phyloP scores from a whole-genome alignment of 2,113 vertebrate genomes.

The Lipotes vexillifer region DNA sequence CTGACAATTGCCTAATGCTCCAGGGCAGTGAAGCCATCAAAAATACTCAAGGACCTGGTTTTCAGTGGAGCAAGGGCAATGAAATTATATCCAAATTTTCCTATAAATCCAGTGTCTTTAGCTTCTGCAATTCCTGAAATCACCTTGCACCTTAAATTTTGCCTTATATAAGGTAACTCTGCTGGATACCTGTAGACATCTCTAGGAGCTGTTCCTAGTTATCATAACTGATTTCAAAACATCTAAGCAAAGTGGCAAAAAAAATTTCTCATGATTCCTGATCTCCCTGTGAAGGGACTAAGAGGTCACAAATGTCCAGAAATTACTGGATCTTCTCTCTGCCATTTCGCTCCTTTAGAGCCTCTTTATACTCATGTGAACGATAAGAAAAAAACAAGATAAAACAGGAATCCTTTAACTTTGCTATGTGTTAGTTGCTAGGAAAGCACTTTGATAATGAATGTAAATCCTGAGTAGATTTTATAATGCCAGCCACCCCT shows the following conservation, averaged over 20 bases:
- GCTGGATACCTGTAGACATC: background rate
- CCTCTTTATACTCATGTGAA: background rate
- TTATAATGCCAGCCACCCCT: background rate
- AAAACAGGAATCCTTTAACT: background rate
- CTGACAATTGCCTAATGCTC: background rate
- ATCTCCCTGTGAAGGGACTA: background rate
- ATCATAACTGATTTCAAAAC: background rate
- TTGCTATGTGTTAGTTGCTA: background rate
- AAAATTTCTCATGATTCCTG: background rate
- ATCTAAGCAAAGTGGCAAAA: background rate
- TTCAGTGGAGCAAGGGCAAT: background rate
- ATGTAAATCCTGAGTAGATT: background rate
- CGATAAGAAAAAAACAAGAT: background rate
- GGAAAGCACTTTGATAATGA: constrained; percentile 8
- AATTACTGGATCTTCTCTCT: background rate
- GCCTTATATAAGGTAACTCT: background rate
- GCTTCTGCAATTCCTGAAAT: background rate
- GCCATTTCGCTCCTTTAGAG: background rate
- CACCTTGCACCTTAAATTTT: background rate
- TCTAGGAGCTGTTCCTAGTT: background rate
- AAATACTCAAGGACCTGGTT: background rate
- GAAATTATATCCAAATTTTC: background rate
- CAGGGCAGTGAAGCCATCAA: background rate
- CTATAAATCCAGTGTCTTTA: background rate
- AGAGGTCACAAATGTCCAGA: background rate